Conservation (phyloP, 2,888 invertebrate species). For the Napeogenes inachia region DNA sequence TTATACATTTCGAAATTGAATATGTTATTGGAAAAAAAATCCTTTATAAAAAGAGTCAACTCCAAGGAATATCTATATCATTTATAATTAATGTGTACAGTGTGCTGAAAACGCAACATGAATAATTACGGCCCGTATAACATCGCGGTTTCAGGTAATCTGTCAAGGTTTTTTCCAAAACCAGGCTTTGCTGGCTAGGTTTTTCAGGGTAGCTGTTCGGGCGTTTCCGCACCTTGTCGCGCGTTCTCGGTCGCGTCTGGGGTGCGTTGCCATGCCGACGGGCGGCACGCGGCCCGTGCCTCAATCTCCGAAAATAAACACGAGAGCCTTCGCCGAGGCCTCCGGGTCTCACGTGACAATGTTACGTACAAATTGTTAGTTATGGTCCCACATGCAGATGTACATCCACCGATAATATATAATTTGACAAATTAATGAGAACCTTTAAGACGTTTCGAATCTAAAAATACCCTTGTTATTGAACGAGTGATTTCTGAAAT, state of each 20-base stretch:
- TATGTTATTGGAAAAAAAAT: neutral
- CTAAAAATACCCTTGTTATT: too few relatives aligned
- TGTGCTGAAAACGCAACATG: slow-evolving; percentile 24
- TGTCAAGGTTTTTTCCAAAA: slow-evolving; percentile 31
- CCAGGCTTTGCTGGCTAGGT: slow-evolving; percentile 29
- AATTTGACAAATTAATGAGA: neutral
- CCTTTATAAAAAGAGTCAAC: slow-evolving; percentile 12
- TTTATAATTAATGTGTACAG: slow-evolving; percentile 24
- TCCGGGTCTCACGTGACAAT: slow-evolving; percentile 28
- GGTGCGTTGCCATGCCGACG: slow-evolving; percentile 66
- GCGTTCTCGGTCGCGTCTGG: slow-evolving; percentile 56
- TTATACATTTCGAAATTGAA: too few relatives aligned
- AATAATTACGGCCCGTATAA: slow-evolving; percentile 28
- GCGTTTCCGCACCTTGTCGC: slow-evolving; percentile 45
- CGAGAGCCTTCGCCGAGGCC: slow-evolving; percentile 31
- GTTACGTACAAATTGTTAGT: slow-evolving; percentile 8
- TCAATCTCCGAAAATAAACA: slow-evolving; percentile 71
- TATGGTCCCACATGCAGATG: neutral
- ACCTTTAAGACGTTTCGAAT: too few relatives aligned
- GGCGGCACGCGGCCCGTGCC: slow-evolving; percentile 52
- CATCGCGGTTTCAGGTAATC: slow-evolving; percentile 30
- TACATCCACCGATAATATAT: neutral
- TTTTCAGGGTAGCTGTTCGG: slow-evolving; percentile 40
- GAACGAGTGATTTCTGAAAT: too few relatives aligned
- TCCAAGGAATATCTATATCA: slow-evolving; percentile 21